phyloP scores from a whole-genome alignment of 2,113 vertebrate genomes.

The Romanogobio albipinnatus region DNA sequence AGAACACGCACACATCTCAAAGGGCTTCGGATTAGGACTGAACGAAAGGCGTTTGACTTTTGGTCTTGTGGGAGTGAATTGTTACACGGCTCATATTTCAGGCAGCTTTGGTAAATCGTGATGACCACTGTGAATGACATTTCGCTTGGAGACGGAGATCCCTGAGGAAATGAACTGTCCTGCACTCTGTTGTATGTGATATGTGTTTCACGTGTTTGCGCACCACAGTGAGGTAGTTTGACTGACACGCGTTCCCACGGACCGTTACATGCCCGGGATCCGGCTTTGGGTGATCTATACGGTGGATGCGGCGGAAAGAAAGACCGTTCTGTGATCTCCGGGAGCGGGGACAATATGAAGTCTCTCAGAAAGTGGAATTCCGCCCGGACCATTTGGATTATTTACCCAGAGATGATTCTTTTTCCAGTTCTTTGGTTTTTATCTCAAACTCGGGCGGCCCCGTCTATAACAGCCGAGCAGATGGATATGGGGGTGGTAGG shows the following conservation, averaged over 20 bases:
- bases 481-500: conserved; percentile 89
- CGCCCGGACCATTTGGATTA: conserved; percentile 64
- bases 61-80: not conserved
- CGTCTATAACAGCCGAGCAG: conserved; percentile 77
- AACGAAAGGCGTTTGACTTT: not conserved
- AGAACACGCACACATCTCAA: not conserved
- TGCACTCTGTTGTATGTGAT: conserved; percentile 29
- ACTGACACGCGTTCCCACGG: conserved; percentile 10
- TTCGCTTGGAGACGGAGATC: not conserved
- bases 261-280: conserved; percentile 46
- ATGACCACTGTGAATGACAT: not conserved
- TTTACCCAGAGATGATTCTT: conserved; percentile 70
- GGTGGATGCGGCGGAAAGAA: conserved; percentile 58
- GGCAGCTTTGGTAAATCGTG: not conserved
- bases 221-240: conserved; percentile 69
- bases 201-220: conserved; percentile 68
- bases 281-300: conserved; percentile 50
- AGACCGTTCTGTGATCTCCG: conserved; percentile 61
- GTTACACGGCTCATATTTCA: not conserved
- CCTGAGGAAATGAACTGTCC: conserved; percentile 22
- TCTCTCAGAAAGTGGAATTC: conserved; percentile 63
- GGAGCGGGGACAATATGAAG: conserved; percentile 63
- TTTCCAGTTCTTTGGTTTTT: conserved; percentile 68
- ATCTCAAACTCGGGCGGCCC: conserved; percentile 71
- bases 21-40: not conserved